Evolutionary conservation across 2,113 vertebrate species (phyloP).

Genomic region (Anolis carolinensis): DNA sequence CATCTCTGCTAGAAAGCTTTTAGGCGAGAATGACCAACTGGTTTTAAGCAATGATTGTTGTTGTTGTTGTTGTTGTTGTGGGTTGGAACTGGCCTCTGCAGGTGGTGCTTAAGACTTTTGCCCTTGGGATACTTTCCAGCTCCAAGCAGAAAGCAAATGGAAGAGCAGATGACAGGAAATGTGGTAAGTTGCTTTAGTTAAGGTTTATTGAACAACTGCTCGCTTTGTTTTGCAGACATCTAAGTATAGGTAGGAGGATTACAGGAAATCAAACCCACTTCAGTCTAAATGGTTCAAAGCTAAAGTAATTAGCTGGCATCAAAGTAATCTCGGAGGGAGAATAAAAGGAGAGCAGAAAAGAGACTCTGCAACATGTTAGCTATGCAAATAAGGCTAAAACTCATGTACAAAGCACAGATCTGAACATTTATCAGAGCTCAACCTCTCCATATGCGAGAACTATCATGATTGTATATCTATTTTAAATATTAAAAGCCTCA

Average conservation of each 20-base stretch:
- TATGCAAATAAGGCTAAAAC: constrained; percentile 52
- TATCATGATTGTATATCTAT: neutral
- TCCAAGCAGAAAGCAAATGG: constrained; percentile 19
- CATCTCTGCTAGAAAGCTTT: too few relatives aligned
- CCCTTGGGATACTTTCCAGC: neutral
- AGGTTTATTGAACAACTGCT: constrained; percentile 40
- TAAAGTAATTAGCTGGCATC: constrained; percentile 65
- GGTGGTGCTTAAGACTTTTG: neutral
- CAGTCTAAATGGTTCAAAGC: constrained; percentile 64
- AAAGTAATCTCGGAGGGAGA: constrained; percentile 60
- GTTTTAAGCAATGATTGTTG: neutral
- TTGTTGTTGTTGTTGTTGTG: neutral
- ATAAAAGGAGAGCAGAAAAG: constrained; percentile 45
- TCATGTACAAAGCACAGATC: constrained; percentile 36
- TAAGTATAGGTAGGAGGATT: constrained; percentile 32
- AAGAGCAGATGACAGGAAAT: constrained; percentile 23
- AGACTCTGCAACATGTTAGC: constrained; percentile 37
- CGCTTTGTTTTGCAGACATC: constrained; percentile 34
- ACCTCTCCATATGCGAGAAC: constrained; percentile 14
- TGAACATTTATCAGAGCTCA: constrained; percentile 29
- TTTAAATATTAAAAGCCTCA: neutral
- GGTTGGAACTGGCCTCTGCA: neutral
- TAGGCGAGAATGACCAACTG: too few relatives aligned
- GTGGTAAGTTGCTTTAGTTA: neutral
- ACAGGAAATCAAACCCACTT: constrained; percentile 56